Base-by-base conservation (phyloP, 2,888 invertebrate species). In the Stenodema calcarata region DNA sequence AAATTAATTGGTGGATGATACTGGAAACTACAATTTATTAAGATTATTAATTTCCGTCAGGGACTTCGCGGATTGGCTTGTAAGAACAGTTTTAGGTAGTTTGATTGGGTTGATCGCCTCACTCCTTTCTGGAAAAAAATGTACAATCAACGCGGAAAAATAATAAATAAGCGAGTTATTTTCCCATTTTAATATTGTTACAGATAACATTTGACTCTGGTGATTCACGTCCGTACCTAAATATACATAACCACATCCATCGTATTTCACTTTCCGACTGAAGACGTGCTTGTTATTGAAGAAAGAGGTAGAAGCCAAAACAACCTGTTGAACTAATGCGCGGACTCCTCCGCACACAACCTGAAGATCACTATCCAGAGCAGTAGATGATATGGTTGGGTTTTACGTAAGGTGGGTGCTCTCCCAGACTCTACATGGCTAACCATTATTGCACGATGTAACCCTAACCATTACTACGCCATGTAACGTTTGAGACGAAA, bases 361-460 rank as follows among this genome's bases (percentile, higher is more conserved):
- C 81, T 28, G 18, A 42, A 82, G 82, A 82, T 82, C 82, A 16
- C 82, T 54, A 82, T 41, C 82, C 69, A 69, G 82, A 82, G 69
- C 80, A 14, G 82, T 35, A 82, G 82, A 82, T 82, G 82, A 82
- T 82, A 82, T 82, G 82, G 82, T 82, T 69, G 16, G 82, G 42
- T 82, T 70, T 82, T 82, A 82, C 82, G 82, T 82, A 82, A 82
- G 82, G n/a, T 30, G 70, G 82, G 69, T 82, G 82, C 82, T 82
- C 82, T 82, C 69, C 82, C 42, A 14, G 82, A 30, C 82, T 47
- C 42, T 69, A 82, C 62, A 82, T 23, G 82, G 82, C 69, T 82
- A 82, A 82, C 82, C 82, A 82, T 82, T 82, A 82, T 69, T 69
- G 82, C 27, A 30, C 62, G 82, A 82, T 82, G 82, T 82, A 62